Percentiles rank a stretch among this genome's conserved stretches.
These are phyloP conservation scores for Gadus chalcogrammus DNA, from an alignment of 2,113 vertebrate species.

Conservation along the genomic window DNA sequence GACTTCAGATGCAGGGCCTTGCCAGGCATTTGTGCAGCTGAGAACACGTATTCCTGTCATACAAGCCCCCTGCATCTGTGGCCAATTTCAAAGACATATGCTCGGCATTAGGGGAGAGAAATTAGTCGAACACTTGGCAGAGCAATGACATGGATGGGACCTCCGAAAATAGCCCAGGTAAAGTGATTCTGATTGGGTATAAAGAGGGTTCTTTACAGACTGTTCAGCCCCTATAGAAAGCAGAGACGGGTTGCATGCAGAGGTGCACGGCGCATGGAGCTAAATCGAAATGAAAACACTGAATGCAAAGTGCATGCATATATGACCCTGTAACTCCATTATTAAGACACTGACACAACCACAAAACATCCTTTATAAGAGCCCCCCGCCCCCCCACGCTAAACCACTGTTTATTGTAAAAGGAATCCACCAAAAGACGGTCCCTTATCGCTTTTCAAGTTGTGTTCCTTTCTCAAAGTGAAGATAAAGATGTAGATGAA, in stretches of 20 bases:
- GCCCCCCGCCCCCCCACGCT: constrained; percentile 27
- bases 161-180: constrained; percentile 66
- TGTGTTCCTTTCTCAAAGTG: constrained; percentile 41
- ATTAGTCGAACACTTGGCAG: constrained; percentile 70
- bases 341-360: constrained; percentile 66
- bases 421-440: constrained; percentile 32
- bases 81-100: constrained; percentile 73
- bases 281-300: constrained; percentile 57
- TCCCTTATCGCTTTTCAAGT: constrained; percentile 60
- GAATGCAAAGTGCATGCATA: constrained; percentile 67
- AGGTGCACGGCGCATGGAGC: constrained; percentile 61
- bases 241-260: constrained; percentile 53
- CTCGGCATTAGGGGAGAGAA: constrained; percentile 63
- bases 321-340: constrained; percentile 69
- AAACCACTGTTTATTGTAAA: constrained; percentile 54
- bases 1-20: constrained; percentile 72
- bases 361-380: constrained; percentile 63
- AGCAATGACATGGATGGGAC: constrained; percentile 56
- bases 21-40: constrained; percentile 63
- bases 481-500: constrained; percentile 60
- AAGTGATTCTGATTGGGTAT: constrained; percentile 60
- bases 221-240: neutral
- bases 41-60: constrained; percentile 70
- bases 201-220: constrained; percentile 37
- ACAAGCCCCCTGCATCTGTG: constrained; percentile 66